A percentile compares a stretch with the other conserved stretches of the same genome.
Evolutionary conservation across 2,888 invertebrate species (phyloP).

Genomic region (Ceriagrion tenellum): DNA sequence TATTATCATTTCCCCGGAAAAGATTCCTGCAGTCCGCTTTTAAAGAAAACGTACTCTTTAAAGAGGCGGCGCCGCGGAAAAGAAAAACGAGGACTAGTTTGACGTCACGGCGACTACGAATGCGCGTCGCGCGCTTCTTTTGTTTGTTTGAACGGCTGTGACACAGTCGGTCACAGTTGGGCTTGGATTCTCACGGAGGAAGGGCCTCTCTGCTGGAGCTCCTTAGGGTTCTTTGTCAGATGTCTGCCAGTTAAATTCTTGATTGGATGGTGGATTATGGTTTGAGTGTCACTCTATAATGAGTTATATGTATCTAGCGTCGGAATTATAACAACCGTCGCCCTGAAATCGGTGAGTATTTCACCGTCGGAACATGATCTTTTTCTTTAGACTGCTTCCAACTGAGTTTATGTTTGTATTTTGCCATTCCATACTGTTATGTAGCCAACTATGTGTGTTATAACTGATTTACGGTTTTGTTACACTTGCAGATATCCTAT

Average conservation of each 20-base stretch:
- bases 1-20: neutral
- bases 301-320: neutral
- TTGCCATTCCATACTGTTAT: neutral
- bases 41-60: constrained; percentile 58
- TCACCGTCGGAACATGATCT: neutral
- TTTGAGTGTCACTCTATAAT: neutral
- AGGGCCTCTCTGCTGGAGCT: neutral
- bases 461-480: neutral
- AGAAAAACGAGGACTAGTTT: constrained; percentile 40
- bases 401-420: neutral
- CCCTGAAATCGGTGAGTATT: neutral
- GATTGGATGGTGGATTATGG: neutral
- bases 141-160: constrained; percentile 66
- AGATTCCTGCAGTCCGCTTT: neutral
- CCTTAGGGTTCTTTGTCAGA: neutral
- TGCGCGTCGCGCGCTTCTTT: constrained; percentile 63
- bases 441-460: neutral
- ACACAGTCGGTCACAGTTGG: constrained; percentile 60
- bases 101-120: constrained; percentile 60
- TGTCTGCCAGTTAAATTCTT: neutral
- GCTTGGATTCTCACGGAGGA: neutral
- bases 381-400: neutral
- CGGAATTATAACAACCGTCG: neutral
- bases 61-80: constrained; percentile 60
- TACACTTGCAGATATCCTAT: constrained; percentile 53